Percentiles rank a stretch among this genome's conserved stretches.
Conservation (phyloP, 1,140 invertebrate genomes). For the Chymomyza costata region DNA sequence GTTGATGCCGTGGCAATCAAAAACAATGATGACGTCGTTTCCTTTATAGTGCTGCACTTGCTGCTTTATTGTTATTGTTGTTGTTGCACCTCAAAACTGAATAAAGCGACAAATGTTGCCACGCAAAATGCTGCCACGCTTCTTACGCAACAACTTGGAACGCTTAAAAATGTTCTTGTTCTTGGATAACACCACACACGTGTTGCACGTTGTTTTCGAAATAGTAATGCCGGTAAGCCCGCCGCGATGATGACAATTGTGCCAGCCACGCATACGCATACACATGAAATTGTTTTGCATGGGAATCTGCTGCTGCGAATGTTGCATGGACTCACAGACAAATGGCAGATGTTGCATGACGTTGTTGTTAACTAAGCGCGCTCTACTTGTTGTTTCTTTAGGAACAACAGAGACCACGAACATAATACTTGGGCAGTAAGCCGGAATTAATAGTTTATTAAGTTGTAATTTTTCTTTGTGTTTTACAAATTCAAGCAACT, state of each 20-base stretch:
- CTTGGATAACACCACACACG: too few species aligned
- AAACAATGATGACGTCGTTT: slow-evolving; percentile 37
- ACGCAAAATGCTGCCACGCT: slow-evolving; percentile 31
- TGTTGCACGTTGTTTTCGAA: not conserved
- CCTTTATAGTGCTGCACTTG: not conserved
- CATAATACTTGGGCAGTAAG: slow-evolving; percentile 48
- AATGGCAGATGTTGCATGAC: slow-evolving; percentile 65
- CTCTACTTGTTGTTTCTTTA: slow-evolving; percentile 15
- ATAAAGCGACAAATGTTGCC: slow-evolving; percentile 20
- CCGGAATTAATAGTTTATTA: slow-evolving; percentile 12
- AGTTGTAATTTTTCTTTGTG: slow-evolving; percentile 4
- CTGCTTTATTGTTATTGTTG: not conserved
- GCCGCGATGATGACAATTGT: slow-evolving; percentile 14
- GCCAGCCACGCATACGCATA: slow-evolving; percentile 67
- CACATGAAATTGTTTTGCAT: slow-evolving; percentile 58
- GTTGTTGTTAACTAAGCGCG: slow-evolving; percentile 24
- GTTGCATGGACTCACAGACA: slow-evolving; percentile 62
- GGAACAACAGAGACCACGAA: slow-evolving; percentile 38
- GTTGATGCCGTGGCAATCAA: slow-evolving; percentile 56
- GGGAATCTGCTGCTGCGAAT: slow-evolving; percentile 64
- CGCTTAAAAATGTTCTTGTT: slow-evolving; percentile 43
- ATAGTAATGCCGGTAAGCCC: slow-evolving; percentile 15
- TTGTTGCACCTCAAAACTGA: slow-evolving; percentile 43
- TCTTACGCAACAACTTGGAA: slow-evolving; percentile 54
- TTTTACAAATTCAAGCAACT: slow-evolving; percentile 2